phyloP scores from a whole-genome alignment of 1,140 invertebrate species.

The Bombus breviceps region DNA sequence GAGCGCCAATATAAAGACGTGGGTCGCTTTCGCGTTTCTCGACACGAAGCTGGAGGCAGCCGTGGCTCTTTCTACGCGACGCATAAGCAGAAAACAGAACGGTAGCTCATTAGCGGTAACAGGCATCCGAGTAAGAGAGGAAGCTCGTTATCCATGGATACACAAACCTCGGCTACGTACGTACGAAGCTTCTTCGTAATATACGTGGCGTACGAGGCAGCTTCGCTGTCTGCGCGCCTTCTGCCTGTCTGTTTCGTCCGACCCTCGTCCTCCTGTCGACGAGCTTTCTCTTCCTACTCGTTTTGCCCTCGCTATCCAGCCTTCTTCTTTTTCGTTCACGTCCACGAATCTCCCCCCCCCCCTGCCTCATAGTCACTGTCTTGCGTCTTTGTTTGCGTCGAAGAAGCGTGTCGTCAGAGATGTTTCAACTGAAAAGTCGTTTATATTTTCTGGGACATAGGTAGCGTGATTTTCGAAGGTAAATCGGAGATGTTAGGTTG shows the following conservation, averaged over 20 bases:
- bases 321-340: background rate
- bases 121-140: conserved; percentile 78
- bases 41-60: background rate
- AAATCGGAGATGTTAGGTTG: no score
- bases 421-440: background rate
- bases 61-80: conserved; percentile 48
- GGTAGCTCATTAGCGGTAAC: conserved; percentile 80
- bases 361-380: background rate
- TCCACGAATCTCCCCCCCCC: background rate
- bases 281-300: background rate
- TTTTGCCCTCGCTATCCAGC: no score
- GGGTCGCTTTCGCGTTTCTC: conserved; percentile 6
- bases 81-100: conserved; percentile 75
- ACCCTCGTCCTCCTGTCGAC: background rate
- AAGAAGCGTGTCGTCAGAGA: background rate
- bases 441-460: background rate
- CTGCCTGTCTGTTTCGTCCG: conserved; percentile 48
- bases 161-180: conserved; percentile 70
- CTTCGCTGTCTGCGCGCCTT: conserved; percentile 24
- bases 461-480: background rate
- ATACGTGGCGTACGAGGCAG: conserved; percentile 39
- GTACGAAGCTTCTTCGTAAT: conserved; percentile 60
- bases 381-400: background rate
- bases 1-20: conserved; percentile 49
- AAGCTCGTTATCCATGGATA: conserved; percentile 80